Evolutionary conservation across 2,797 vertebrate species (phyloP), one percentile per base, ranked within the genome.

Genomic region (Cephalopachus bancanus): DNA sequence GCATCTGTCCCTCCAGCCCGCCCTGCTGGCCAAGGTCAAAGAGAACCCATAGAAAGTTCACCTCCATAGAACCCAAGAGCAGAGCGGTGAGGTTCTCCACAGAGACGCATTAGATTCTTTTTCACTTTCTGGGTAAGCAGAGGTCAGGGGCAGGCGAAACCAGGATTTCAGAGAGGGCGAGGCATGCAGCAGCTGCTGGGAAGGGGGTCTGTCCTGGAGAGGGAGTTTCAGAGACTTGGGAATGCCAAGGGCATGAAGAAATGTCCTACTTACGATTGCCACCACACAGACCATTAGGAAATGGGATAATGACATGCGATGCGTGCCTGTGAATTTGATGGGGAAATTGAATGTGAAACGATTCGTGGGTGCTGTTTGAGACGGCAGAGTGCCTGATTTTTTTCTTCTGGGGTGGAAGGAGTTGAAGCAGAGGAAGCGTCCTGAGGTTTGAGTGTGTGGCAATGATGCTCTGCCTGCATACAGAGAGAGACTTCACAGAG

Each of bases 321-420:
- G 15, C 59, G 53, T 96, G 96, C 92, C 96, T 85, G 69, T 49
- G 97, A 85, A 98, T 95, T 92, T 88, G 96, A 92, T 96, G 78
- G 88, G 92, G 93, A 97, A 92, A 97, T 95, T 72, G 95, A 93
- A 83, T 16, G 81, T 37, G 90, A 92, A 96, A n/a, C 24, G 19
- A 83, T 89, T 93, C 28, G 0, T 71, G 96, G 84, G 85, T 90
- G 84, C 92, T 1, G 3, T 74, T 16, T 11, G 87, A 79, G 84
- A 53, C 7, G 78, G 84, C 76, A 51, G 84, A 16, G 22, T 2
- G 33, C 67, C 78, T 83, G 83, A 87, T 88, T 75, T 62, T 62
- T 79, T 28, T 22, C 81, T 83, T 19, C 57, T 12, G 33, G 83
- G 57, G 62, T 60, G 44, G 90, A 44, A 69, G 20, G 67, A 84